These are phyloP conservation scores for Drosophila orosa DNA, from an alignment of 1,140 invertebrate species.

Conservation along the genomic window DNA sequence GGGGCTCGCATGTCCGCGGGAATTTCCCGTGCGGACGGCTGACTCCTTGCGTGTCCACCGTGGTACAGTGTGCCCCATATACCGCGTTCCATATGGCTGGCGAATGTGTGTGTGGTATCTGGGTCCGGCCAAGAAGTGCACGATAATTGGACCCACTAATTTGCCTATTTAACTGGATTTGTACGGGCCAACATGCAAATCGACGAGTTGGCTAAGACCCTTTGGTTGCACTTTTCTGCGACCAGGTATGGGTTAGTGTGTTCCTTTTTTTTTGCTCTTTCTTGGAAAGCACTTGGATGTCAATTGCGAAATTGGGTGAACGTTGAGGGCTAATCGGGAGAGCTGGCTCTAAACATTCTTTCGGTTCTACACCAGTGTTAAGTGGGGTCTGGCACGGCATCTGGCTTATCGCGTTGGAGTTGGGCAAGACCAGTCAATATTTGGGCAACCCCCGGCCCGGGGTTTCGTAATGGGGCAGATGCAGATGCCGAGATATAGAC, in stretches of 20 bases:
- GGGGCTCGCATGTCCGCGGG: constrained; percentile 31
- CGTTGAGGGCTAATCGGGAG: constrained; percentile 33
- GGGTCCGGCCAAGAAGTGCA: constrained; percentile 35
- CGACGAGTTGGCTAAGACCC: constrained; percentile 40
- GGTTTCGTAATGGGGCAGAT: constrained; percentile 20
- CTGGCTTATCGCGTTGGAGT: constrained; percentile 19
- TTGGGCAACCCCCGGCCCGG: constrained; percentile 37
- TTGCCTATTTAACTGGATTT: constrained; percentile 80
- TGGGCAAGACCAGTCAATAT: constrained; percentile 57
- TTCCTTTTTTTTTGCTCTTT: constrained; percentile 14
- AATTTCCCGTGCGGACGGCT: constrained; percentile 11
- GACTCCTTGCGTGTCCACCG: constrained; percentile 39
- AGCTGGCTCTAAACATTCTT: constrained; percentile 44
- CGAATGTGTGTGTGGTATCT: constrained; percentile 37
- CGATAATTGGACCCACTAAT: constrained; percentile 74
- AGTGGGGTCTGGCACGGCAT: constrained; percentile 56
- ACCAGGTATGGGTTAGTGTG: background rate
- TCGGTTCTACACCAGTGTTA: constrained; percentile 52
- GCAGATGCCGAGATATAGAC: constrained; percentile 4
- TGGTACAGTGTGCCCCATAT: constrained; percentile 58
- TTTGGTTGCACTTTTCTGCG: constrained; percentile 37
- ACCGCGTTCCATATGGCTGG: constrained; percentile 24
- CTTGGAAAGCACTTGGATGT: constrained; percentile 67
- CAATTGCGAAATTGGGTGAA: constrained; percentile 66
- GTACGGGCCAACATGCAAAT: constrained; percentile 61